A percentile compares a stretch with the other conserved stretches of the same genome.
Conservation (phyloP, 2,797 vertebrate species). For the Phyllotis vaccarum region DNA sequence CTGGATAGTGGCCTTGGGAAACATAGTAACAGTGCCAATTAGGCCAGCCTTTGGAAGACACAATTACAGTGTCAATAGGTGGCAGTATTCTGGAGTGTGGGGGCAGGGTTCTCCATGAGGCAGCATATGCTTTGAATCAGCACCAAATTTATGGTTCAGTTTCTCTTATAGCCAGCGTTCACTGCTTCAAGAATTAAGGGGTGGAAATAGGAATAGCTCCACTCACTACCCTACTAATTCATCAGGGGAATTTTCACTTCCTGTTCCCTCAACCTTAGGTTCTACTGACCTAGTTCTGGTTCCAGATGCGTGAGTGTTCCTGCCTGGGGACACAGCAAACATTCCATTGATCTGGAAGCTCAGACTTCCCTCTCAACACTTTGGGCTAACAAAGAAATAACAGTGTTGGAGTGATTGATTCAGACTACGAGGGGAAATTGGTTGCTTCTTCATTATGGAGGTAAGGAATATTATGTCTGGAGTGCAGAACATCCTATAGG, state of each 20-base stretch:
- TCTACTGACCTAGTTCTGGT: background rate
- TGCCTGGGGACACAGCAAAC: background rate
- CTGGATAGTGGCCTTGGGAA: background rate
- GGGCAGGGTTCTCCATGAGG: background rate
- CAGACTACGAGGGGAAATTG: background rate
- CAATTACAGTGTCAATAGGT: background rate
- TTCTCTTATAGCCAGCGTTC: background rate
- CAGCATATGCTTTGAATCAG: background rate
- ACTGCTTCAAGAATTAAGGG: background rate
- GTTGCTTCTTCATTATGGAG: no score
- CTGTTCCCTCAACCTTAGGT: background rate
- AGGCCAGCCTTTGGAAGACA: background rate
- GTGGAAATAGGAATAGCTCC: background rate
- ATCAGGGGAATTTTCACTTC: no score
- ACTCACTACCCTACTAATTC: background rate
- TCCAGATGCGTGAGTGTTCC: background rate
- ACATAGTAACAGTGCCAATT: background rate
- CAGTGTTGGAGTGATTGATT: background rate
- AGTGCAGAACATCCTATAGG: background rate
- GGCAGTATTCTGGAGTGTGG: background rate
- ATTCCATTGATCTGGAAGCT: background rate
- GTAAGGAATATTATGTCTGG: background rate
- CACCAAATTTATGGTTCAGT: background rate
- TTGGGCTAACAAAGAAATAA: background rate
- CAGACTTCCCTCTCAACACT: background rate